Evolutionary conservation across 1,140 invertebrate species (phyloP).

Genomic region (Sycophila sp.): DNA sequence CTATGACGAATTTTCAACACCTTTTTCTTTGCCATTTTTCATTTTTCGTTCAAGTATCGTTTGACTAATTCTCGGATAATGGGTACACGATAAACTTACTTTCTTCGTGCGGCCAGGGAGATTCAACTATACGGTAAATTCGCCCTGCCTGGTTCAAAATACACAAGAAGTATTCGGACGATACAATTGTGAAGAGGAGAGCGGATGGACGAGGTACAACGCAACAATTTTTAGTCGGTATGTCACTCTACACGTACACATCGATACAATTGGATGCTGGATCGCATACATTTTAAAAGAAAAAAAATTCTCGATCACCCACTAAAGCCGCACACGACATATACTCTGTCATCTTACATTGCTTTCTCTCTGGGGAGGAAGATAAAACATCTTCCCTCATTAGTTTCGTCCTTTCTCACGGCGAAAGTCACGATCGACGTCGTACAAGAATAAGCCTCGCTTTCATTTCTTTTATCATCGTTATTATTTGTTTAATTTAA

Average conservation of each 20-base stretch:
- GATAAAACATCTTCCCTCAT: neutral
- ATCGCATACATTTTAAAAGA: neutral
- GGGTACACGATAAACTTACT: no score
- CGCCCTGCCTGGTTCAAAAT: no score
- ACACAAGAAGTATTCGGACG: neutral
- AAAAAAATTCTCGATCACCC: neutral
- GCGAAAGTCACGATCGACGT: constrained; percentile 4
- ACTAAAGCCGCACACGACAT: neutral
- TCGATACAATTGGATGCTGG: neutral
- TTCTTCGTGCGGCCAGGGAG: no score
- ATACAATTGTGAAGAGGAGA: no score
- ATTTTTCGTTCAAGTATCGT: constrained; percentile 5
- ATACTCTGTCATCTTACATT: neutral
- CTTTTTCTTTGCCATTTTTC: constrained; percentile 30
- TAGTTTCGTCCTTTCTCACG: neutral
- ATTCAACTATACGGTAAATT: no score
- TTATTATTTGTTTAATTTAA: no score
- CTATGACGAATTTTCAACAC: constrained; percentile 35
- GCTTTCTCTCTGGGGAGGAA: neutral
- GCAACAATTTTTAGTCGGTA: no score
- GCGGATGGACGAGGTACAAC: no score
- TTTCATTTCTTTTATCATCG: no score
- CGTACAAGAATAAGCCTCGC: constrained; percentile 43
- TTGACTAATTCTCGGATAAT: neutral
- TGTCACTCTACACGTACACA: neutral